A percentile compares a stretch with the other conserved stretches of the same genome.
Conservation (phyloP, 2,888 invertebrate species). For the Didymodactylos carnosus region DNA sequence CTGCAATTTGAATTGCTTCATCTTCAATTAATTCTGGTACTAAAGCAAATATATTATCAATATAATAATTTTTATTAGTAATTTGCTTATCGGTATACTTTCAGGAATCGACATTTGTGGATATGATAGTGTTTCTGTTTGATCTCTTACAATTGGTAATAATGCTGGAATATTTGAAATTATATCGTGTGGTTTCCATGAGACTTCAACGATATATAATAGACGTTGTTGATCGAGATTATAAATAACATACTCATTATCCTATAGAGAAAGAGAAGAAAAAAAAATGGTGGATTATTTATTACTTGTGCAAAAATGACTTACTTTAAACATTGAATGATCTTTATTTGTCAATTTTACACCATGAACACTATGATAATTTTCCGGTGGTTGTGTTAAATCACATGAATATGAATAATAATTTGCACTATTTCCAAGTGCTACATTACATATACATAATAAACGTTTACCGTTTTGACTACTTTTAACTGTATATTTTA, state of each 20-base stretch:
- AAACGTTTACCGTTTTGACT: background rate
- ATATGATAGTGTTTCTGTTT: background rate
- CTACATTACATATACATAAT: conserved; percentile 9
- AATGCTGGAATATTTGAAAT: background rate
- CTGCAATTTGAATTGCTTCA: conserved; percentile 12
- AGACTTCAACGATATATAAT: conserved; percentile 29
- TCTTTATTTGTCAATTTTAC: conserved; percentile 18
- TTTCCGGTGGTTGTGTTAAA: conserved; percentile 24
- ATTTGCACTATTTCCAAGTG: conserved; percentile 11
- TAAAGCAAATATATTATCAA: background rate
- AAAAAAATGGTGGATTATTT: background rate
- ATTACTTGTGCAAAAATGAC: no score
- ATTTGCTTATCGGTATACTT: background rate
- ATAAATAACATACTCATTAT: conserved; percentile 32
- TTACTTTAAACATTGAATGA: conserved; percentile 24
- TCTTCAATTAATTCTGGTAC: background rate
- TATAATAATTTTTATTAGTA: background rate
- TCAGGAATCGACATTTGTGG: background rate
- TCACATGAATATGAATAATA: conserved; percentile 17
- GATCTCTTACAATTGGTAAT: background rate
- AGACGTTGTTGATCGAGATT: conserved; percentile 24
- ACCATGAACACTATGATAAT: conserved; percentile 28
- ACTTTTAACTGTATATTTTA: background rate
- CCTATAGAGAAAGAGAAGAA: conserved; percentile 20
- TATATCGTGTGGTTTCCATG: background rate